phyloP scores from a whole-genome alignment of 2,888 invertebrate species.

The Ariolimax columbianus region DNA sequence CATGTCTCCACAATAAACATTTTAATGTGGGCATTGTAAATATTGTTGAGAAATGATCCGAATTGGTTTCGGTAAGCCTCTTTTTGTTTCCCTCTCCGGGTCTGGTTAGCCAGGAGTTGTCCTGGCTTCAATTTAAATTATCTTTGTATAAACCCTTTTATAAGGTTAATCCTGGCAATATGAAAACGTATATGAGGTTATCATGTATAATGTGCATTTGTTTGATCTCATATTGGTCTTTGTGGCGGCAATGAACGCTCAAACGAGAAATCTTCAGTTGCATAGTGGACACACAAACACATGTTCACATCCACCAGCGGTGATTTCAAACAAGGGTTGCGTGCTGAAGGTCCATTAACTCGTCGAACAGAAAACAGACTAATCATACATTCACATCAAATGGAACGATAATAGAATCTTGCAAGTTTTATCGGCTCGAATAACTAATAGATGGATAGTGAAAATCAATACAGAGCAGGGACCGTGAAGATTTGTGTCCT shows the following conservation, averaged over 20 bases:
- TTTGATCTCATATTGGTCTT: not conserved
- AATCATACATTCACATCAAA: not conserved
- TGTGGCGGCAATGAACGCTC: not conserved
- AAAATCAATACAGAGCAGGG: not conserved
- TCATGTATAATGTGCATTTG: not conserved
- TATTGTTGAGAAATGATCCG: no score
- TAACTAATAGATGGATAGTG: not conserved
- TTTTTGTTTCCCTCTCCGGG: no score
- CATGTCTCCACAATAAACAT: no score
- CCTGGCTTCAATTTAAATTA: not conserved
- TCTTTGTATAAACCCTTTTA: not conserved
- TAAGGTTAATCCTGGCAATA: not conserved
- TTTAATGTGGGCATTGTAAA: not conserved
- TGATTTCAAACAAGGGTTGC: not conserved
- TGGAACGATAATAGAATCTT: not conserved
- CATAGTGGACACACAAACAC: not conserved
- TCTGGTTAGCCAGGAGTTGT: no score
- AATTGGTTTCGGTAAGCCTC: no score
- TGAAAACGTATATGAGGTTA: not conserved
- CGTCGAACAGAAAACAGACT: not conserved
- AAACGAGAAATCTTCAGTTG: not conserved
- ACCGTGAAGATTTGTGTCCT: not conserved
- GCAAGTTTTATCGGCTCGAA: not conserved
- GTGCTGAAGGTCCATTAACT: not conserved
- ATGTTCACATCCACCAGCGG: not conserved